Percentiles rank a stretch among this genome's conserved stretches.
phyloP scores from a whole-genome alignment of 2,113 vertebrate genomes.

The Benitochromis conjunctus region DNA sequence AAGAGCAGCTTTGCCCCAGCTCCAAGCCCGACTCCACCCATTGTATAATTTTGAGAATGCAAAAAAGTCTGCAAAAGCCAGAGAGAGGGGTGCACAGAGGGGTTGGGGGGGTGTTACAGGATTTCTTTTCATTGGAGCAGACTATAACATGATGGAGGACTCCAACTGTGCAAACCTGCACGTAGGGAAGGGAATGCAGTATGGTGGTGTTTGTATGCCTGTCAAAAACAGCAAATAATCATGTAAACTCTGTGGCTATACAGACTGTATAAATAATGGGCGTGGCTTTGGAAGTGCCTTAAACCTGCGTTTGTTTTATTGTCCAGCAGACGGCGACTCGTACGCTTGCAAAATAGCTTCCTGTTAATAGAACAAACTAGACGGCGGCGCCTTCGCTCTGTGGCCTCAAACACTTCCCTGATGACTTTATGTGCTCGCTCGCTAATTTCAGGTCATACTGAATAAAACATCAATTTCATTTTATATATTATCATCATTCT shows the following conservation, averaged over 20 bases:
- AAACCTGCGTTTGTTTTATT: not conserved
- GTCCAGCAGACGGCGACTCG: not conserved
- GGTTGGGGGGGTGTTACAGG: not conserved
- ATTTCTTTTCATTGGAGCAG: not conserved
- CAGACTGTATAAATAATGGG: not conserved
- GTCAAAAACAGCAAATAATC: not conserved
- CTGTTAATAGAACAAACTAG: not conserved
- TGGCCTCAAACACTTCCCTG: fast-evolving
- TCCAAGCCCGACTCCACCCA: not conserved
- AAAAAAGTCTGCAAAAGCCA: fast-evolving
- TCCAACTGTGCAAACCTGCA: no score
- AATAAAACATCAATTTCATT: not conserved
- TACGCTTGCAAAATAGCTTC: not conserved
- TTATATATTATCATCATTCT: not conserved
- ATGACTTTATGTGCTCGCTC: not conserved
- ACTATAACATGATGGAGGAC: not conserved
- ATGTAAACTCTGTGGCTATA: not conserved
- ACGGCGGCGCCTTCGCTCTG: fast-evolving
- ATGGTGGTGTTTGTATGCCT: not conserved
- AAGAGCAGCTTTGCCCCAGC: not conserved
- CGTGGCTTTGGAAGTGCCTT: not conserved
- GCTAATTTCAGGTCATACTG: not conserved
- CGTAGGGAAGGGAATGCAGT: no score
- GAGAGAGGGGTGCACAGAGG: not conserved
- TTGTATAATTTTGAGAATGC: not conserved